Percentiles rank a stretch among this genome's conserved stretches.
Evolutionary conservation across 2,888 invertebrate species (phyloP).

Genomic region (Bimastos eiseni): DNA sequence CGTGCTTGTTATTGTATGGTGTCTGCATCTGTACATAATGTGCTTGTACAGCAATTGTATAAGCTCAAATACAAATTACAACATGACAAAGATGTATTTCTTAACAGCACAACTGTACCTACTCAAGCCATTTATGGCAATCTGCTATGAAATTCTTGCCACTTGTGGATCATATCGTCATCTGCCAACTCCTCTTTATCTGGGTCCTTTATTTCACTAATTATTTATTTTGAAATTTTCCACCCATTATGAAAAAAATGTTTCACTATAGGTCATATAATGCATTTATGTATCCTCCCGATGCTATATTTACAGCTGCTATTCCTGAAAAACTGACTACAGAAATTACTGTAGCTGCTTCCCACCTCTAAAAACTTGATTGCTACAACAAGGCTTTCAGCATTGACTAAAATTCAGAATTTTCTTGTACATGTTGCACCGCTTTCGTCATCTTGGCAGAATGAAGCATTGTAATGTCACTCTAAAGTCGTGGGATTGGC

Average conservation of each 20-base stretch:
- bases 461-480: not conserved
- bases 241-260: not conserved
- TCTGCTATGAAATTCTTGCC: not conserved
- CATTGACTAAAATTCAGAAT: not conserved
- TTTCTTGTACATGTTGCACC: not conserved
- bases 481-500: not conserved
- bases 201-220: not conserved
- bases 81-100: not conserved
- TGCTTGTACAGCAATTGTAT: not conserved
- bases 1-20: not conserved
- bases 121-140: not conserved
- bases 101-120: not conserved
- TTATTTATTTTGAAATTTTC: not conserved
- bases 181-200: not conserved
- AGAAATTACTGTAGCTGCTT: not conserved
- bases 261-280: conserved; percentile 3
- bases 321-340: not conserved
- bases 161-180: not conserved
- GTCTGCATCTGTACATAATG: not conserved
- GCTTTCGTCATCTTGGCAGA: not conserved
- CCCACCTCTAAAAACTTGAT: not conserved
- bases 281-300: not conserved
- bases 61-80: not conserved
- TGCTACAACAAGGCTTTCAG: not conserved
- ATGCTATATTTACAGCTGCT: not conserved